phyloP scores from a whole-genome alignment of 1,140 invertebrate species.

The Saccostrea glomerata region DNA sequence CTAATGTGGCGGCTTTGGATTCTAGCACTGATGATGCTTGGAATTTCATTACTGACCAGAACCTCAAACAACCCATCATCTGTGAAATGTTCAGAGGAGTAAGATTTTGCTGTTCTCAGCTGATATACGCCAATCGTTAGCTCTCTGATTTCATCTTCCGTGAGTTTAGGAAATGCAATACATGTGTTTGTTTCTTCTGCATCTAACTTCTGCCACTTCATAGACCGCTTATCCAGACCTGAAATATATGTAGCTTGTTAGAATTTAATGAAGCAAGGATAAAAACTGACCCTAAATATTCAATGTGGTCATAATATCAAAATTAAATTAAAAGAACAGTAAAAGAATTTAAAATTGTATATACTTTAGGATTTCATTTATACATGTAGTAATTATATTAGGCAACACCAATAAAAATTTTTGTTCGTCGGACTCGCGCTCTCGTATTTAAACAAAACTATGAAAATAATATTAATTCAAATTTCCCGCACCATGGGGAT shows the following conservation, averaged over 20 bases:
- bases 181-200: neutral
- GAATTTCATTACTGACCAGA: neutral
- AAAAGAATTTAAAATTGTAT: neutral
- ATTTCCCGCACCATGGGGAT: too few species aligned
- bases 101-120: neutral
- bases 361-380: neutral
- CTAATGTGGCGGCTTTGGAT: neutral
- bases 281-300: too few species aligned
- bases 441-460: too few species aligned
- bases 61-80: neutral
- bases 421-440: too few species aligned
- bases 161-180: neutral
- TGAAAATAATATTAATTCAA: too few species aligned
- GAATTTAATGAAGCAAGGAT: too few species aligned
- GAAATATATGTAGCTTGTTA: neutral
- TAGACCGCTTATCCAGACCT: neutral
- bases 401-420: too few species aligned
- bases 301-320: too few species aligned
- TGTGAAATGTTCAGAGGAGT: neutral
- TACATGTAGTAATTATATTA: neutral
- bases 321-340: too few species aligned
- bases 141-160: neutral
- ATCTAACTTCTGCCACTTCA: neutral
- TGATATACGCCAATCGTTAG: neutral
- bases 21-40: neutral